Evolutionary conservation across 1,140 invertebrate genomes (phyloP).

Genomic region (Drosophila kanapiae): DNA sequence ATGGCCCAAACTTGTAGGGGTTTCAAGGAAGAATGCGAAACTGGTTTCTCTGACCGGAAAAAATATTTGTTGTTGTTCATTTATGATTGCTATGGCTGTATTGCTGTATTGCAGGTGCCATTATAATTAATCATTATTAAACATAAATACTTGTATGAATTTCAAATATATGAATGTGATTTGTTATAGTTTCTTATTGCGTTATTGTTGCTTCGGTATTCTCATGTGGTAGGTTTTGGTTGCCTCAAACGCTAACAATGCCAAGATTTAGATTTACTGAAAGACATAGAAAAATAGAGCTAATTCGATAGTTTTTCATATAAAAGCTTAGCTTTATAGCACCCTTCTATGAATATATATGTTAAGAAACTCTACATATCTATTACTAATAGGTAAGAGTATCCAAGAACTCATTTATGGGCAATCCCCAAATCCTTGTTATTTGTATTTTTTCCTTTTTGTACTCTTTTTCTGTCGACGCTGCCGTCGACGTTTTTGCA

Average conservation of each 20-base stretch:
- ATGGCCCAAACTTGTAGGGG: constrained; percentile 34
- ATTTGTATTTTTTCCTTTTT: constrained; percentile 33
- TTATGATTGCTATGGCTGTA: background rate
- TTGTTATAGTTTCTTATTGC: background rate
- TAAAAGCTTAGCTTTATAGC: too few relatives aligned
- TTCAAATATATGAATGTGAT: background rate
- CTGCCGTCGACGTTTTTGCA: constrained; percentile 64
- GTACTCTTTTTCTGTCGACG: constrained; percentile 61
- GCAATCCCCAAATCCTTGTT: constrained; percentile 38
- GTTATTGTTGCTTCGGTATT: background rate
- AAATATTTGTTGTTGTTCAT: constrained; percentile 1
- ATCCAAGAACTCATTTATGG: constrained; percentile 1
- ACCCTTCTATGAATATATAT: too few relatives aligned
- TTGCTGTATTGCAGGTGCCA: background rate
- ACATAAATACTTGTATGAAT: background rate
- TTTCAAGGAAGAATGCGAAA: constrained; percentile 25
- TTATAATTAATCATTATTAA: background rate
- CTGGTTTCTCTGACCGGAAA: constrained; percentile 31
- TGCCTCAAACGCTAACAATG: too few relatives aligned
- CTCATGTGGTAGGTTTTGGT: background rate
- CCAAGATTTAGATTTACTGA: too few relatives aligned
- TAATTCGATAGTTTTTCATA: too few relatives aligned
- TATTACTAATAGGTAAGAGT: constrained; percentile 6
- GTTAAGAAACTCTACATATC: too few relatives aligned
- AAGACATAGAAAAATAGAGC: too few relatives aligned